Base-by-base conservation (phyloP, 2,888 invertebrate genomes). In the Gymnoscelis rufifasciata region DNA sequence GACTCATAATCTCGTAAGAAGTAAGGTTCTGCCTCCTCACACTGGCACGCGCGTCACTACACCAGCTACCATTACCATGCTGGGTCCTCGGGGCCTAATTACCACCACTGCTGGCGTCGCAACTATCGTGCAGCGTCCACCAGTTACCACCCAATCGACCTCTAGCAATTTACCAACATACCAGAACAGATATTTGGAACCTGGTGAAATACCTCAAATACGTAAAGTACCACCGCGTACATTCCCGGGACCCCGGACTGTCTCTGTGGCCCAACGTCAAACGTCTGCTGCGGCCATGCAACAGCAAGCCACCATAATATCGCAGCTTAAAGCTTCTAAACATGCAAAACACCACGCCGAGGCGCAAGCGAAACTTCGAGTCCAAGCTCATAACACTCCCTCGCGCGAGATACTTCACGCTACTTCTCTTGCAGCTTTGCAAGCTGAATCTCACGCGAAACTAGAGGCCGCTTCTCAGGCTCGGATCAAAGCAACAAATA, bases 241-340 rank as follows among this genome's bases (percentile, higher is more conserved):
- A n/a, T 54, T 51, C 23, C 51, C 52, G 5, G 57, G 47, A 1
- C 51, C 54, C 28, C 51, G 52, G 10, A 51, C 37, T n/a, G n/a
- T n/a, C 0, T 27, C 51, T 7, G 12, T 35, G 10, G 33, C 43
- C 5, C 45, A 46, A 24, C 43, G 56, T 8, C 45, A 28, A 11
- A 30, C 46, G 12, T 10, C 33, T 7, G 27, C 28, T 1, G 23
- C 35, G 13, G 19, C 12, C 4, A 19, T 19, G 13, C 26, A 31
- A 23, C 42, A 38, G 3, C 24, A 30, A 23, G 29, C 15, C 5
- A 4, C 24, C 6, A 10, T 7, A 13, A 29, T 33, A 15, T 33
- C 45, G 14, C 29, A 42, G 26, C 3, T 14, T 30, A 45, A 45
- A 26, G 30, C 38, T 6, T 14, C 49, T 5, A 10, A 28, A 3